Base-by-base conservation (phyloP, 2,797 vertebrate genomes). In the Xyrichtys novacula region DNA sequence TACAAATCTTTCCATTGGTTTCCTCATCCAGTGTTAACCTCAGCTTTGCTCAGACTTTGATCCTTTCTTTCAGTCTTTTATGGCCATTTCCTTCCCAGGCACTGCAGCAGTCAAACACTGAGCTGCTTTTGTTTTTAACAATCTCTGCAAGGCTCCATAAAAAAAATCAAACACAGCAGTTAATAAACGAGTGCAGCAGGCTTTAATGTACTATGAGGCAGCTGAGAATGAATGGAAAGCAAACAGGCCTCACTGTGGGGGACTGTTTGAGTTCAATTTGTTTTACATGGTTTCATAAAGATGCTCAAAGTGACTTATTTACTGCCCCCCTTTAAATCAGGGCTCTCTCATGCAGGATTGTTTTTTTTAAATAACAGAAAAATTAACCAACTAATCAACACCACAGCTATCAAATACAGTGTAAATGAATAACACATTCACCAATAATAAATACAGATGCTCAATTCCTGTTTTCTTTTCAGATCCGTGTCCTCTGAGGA, bases 401-500 rank as follows among this genome's bases (percentile, higher is more conserved):
- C 19, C 17, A n/a, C 34, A 32, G 15, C 40, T 40, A 29, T 57
- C 19, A 29, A 15, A 19, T 11, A 10, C 38, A 14, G 22, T 29
- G 23, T 14, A 29, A 0, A 20, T 34, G 8, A 42, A 29, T 23
- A 7, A 52, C 7, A 6, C 0, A 8, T 20, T 6, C 1, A 47
- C 0, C n/a, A 11, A 52, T 3, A 10, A 22, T 36, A 16, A 58
- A 50, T 20, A 12, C 2, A 29, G 2, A 6, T 25, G 1, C 25
- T 56, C 4, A 53, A 17, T 1, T 29, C 34, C 16, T 58, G 0
- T 0, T 23, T 65, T 71, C 1, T 17, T 84, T 76, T 39, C 89
- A 99, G 98, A 54, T 94, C 93, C 31, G 97, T 98, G 74, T 92
- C 95, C 56, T 91, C 93, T 43, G 96, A 98, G 0, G 97, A 98